These are phyloP conservation scores for Valencia hispanica DNA, from an alignment of 2,797 vertebrate genomes.

Conservation along the genomic window DNA sequence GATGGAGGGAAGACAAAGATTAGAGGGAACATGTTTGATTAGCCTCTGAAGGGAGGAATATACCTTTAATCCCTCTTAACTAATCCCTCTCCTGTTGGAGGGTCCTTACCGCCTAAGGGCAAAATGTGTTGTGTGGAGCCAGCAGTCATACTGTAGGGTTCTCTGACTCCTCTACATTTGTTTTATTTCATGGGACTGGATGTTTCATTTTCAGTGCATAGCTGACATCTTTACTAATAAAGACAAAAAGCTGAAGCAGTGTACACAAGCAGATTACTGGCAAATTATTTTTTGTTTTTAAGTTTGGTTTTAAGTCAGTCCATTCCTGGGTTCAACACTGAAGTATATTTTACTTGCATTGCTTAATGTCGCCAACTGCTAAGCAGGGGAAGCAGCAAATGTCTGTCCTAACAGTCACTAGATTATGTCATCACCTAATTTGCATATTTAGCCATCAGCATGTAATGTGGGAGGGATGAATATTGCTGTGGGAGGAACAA, in stretches of 20 bases:
- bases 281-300: no score
- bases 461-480: not conserved
- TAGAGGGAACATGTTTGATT: constrained; percentile 74
- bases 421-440: constrained; percentile 1
- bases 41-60: constrained; percentile 64
- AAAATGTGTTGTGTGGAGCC: constrained; percentile 31
- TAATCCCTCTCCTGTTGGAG: constrained; percentile 69
- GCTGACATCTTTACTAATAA: no score
- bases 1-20: constrained; percentile 59
- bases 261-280: not conserved
- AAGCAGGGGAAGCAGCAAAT: not conserved
- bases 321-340: not conserved
- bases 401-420: not conserved
- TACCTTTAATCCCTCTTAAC: constrained; percentile 67
- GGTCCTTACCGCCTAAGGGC: constrained; percentile 54
- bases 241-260: not conserved
- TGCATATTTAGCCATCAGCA: not conserved
- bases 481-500: not conserved
- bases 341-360: not conserved
- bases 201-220: not conserved
- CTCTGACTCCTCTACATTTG: constrained; percentile 12
- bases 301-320: not conserved
- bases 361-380: not conserved
- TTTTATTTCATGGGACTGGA: not conserved
- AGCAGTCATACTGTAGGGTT: constrained; percentile 19